Conservation (phyloP, 2,113 vertebrate genomes). For the Aphelocoma coerulescens region DNA sequence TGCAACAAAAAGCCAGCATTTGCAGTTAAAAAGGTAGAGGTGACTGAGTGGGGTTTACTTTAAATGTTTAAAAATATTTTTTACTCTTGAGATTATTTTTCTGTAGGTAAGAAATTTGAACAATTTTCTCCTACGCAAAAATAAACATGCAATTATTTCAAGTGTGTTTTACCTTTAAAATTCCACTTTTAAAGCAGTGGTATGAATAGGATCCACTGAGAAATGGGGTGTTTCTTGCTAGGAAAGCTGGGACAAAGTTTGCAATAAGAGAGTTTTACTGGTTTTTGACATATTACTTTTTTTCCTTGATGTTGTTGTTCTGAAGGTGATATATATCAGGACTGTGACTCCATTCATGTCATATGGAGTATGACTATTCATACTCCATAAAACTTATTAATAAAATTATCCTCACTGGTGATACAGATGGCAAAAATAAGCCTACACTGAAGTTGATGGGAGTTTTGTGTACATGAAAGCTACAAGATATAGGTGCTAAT, state of each 20-base stretch:
- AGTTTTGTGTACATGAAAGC: not conserved
- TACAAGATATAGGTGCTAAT: not conserved
- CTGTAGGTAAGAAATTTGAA: not conserved
- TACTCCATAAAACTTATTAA: not conserved
- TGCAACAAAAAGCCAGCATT: not conserved
- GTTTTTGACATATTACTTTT: not conserved
- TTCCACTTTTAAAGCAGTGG: not conserved
- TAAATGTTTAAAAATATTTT: not conserved
- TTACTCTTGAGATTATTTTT: not conserved
- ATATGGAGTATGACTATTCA: not conserved
- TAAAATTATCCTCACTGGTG: not conserved
- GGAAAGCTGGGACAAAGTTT: not conserved
- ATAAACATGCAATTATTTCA: not conserved
- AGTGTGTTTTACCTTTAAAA: not conserved
- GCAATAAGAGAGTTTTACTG: not conserved
- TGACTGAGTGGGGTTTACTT: not conserved
- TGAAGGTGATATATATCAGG: not conserved
- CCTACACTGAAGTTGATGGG: not conserved
- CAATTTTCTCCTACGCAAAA: not conserved
- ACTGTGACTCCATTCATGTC: not conserved
- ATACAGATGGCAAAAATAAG: not conserved
- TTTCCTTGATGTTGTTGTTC: not conserved
- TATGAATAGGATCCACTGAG: not conserved
- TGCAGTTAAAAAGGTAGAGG: not conserved
- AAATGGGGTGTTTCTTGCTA: not conserved